Evolutionary conservation across 2,113 vertebrate genomes (phyloP).

Genomic region (Apodemus sylvaticus): DNA sequence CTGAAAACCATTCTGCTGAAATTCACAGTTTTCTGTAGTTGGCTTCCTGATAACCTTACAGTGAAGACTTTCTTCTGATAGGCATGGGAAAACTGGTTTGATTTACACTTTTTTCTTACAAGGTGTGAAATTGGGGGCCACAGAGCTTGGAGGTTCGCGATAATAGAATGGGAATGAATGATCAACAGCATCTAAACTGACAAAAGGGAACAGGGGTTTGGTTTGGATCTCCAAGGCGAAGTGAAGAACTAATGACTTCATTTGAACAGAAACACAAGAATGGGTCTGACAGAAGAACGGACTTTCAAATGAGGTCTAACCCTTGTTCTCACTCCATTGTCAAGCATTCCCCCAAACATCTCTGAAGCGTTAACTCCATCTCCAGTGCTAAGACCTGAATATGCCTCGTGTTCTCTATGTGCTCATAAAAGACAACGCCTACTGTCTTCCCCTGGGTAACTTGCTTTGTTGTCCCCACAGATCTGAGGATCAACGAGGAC

Average conservation of each 20-base stretch:
- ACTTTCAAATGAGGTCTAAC: background rate
- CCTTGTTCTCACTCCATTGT: background rate
- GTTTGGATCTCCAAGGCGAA: background rate
- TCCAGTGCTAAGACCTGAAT: background rate
- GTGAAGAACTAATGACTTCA: background rate
- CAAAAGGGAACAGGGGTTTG: background rate
- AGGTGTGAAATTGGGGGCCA: background rate
- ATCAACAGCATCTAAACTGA: background rate
- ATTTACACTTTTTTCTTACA: slow-evolving; percentile 6
- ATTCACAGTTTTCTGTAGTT: background rate
- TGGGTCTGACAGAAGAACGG: background rate
- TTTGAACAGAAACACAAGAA: background rate
- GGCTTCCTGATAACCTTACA: slow-evolving; percentile 3
- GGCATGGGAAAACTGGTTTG: background rate
- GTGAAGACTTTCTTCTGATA: background rate
- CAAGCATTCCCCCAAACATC: background rate
- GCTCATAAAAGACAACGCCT: background rate
- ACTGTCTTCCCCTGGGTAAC: background rate
- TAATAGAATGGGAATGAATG: background rate
- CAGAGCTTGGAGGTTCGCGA: background rate
- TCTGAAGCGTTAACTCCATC: background rate
- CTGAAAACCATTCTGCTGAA: slow-evolving; percentile 27
- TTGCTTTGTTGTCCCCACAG: background rate
- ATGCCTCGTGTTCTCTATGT: background rate
- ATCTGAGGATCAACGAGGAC: background rate